These are phyloP conservation scores for Piliocolobus tephrosceles DNA, from an alignment of 2,113 vertebrate genomes.

Conservation along the genomic window DNA sequence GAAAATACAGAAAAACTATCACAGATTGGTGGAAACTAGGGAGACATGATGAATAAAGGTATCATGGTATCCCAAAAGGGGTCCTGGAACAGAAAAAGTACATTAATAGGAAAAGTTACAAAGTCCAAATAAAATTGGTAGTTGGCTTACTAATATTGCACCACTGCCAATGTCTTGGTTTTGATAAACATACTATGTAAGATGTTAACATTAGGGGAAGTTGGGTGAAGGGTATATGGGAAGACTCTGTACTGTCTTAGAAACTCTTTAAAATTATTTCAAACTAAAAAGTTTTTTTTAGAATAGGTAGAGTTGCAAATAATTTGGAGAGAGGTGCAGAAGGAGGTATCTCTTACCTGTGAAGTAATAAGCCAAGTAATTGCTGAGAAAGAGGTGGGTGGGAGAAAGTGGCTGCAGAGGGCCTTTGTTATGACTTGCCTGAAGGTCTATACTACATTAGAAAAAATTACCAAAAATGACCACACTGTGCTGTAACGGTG, in stretches of 20 bases:
- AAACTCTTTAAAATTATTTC: background rate
- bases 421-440: background rate
- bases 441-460: background rate
- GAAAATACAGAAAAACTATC: background rate
- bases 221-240: background rate
- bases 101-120: background rate
- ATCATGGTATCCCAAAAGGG: background rate
- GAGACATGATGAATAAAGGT: background rate
- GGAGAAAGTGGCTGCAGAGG: background rate
- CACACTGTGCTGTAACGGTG: background rate
- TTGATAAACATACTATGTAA: background rate
- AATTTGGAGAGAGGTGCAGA: background rate
- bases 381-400: background rate
- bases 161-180: background rate
- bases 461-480: background rate
- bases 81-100: background rate
- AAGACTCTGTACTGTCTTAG: background rate
- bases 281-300: background rate
- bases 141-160: background rate
- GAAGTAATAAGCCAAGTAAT: background rate
- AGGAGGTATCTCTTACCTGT: background rate
- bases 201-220: background rate
- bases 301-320: background rate
- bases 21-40: background rate
- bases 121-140: background rate